Percentiles rank a stretch among this genome's conserved stretches.
These are phyloP conservation scores for Arothron firmamentum DNA, from an alignment of 2,113 vertebrate species.

Conservation along the genomic window DNA sequence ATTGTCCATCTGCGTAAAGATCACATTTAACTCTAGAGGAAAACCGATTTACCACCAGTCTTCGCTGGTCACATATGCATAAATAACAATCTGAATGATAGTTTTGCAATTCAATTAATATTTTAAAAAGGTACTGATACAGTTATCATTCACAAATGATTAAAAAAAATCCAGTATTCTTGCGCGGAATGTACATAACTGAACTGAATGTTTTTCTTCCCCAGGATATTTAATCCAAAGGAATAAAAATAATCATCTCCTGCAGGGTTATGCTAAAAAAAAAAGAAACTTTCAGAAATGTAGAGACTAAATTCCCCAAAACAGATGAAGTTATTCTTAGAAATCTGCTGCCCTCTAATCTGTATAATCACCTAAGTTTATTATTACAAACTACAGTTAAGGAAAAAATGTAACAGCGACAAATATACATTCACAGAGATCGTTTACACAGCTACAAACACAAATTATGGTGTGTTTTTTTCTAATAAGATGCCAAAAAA, in stretches of 20 bases:
- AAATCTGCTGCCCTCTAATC: too few relatives aligned
- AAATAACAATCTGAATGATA: slow-evolving; percentile 56
- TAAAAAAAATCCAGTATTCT: slow-evolving; percentile 56
- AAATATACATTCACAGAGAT: slow-evolving; percentile 39
- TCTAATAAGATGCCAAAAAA: not conserved
- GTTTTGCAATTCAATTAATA: slow-evolving; percentile 38
- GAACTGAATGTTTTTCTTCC: slow-evolving; percentile 36
- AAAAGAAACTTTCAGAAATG: slow-evolving; percentile 40
- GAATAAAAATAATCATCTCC: slow-evolving; percentile 45
- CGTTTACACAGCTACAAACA: slow-evolving; percentile 11
- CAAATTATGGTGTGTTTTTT: not conserved
- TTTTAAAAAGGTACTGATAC: slow-evolving; percentile 27
- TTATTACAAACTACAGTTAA: slow-evolving; percentile 15
- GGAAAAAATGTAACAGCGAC: slow-evolving; percentile 14
- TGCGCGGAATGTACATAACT: slow-evolving; percentile 66
- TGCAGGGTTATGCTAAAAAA: slow-evolving; percentile 49
- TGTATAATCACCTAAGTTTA: too few relatives aligned
- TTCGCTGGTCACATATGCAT: slow-evolving; percentile 46
- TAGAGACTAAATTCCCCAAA: not conserved
- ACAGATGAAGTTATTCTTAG: not conserved
- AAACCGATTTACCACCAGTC: slow-evolving; percentile 36
- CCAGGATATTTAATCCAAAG: slow-evolving; percentile 33
- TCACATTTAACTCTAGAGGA: slow-evolving; percentile 22
- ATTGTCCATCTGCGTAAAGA: slow-evolving; percentile 2
- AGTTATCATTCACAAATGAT: slow-evolving; percentile 1